These are phyloP conservation scores for Coenobita brevimanus DNA, from an alignment of 1,140 invertebrate species.

Conservation along the genomic window DNA sequence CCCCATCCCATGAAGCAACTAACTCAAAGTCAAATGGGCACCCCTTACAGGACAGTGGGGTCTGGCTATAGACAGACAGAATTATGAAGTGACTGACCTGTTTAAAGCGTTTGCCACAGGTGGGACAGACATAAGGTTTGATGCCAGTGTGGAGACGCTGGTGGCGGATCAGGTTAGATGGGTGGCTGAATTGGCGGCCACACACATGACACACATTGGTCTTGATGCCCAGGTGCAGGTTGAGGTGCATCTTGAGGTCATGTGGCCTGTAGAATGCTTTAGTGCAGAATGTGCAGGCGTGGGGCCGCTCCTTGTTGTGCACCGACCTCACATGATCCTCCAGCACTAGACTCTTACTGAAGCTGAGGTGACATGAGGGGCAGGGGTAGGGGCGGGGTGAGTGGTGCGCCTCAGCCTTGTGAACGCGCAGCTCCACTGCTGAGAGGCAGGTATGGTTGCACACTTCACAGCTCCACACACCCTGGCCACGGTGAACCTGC, in stretches of 20 bases:
- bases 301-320: slow-evolving; percentile 58
- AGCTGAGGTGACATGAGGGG: slow-evolving; percentile 48
- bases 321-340: slow-evolving; percentile 61
- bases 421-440: slow-evolving; percentile 23
- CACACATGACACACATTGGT: slow-evolving; percentile 75
- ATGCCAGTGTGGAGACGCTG: slow-evolving; percentile 74
- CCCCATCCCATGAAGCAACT: no score
- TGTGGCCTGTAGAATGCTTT: slow-evolving; percentile 70
- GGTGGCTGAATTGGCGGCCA: slow-evolving; percentile 75
- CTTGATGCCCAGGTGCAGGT: slow-evolving; percentile 75
- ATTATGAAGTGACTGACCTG: no score
- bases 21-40: no score
- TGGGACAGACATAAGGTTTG: slow-evolving; percentile 75
- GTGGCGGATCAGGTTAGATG: slow-evolving; percentile 76
- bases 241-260: slow-evolving; percentile 75
- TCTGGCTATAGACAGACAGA: no score
- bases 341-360: slow-evolving; percentile 53
- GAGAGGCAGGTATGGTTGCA: slow-evolving; percentile 44
- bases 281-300: slow-evolving; percentile 66
- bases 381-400: slow-evolving; percentile 49
- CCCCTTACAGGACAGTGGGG: no score
- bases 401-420: slow-evolving; percentile 38
- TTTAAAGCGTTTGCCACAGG: slow-evolving; percentile 75
- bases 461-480: slow-evolving; percentile 45
- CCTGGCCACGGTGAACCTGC: slow-evolving; percentile 28